Evolutionary conservation across 2,797 vertebrate genomes (phyloP).

Genomic region (Sylvia borin): DNA sequence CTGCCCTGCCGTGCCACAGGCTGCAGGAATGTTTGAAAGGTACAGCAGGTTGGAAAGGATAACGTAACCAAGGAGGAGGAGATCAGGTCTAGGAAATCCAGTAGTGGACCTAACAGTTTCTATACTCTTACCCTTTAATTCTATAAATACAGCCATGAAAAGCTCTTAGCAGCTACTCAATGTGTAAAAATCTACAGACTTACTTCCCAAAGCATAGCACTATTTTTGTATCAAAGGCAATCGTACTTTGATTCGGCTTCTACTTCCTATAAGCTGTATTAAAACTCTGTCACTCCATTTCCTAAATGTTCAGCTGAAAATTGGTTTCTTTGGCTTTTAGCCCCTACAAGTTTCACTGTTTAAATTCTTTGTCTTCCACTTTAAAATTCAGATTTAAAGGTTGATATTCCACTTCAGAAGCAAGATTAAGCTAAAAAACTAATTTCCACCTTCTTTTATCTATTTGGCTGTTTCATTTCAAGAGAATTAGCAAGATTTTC

Average conservation of each 20-base stretch:
- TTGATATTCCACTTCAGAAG: background rate
- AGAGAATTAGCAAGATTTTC: background rate
- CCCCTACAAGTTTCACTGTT: background rate
- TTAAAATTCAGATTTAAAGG: constrained; percentile 26
- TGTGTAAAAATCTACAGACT: background rate
- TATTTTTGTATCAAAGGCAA: background rate
- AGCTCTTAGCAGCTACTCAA: background rate
- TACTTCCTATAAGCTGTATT: background rate
- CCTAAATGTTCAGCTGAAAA: background rate
- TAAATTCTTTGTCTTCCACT: constrained; percentile 9
- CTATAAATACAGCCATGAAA: background rate
- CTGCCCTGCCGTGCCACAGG: background rate
- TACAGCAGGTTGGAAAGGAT: background rate
- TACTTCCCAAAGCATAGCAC: background rate
- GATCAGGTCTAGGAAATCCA: background rate
- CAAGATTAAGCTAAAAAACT: background rate
- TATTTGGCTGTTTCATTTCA: background rate
- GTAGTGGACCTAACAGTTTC: background rate
- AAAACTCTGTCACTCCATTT: background rate
- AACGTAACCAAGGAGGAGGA: background rate
- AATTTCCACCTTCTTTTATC: background rate
- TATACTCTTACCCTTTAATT: background rate
- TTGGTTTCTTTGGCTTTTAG: background rate
- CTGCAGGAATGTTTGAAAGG: background rate
- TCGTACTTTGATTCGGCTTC: background rate